A percentile compares a stretch with the other conserved stretches of the same genome.
These are phyloP conservation scores for Scyliorhinus canicula DNA, from an alignment of 2,797 vertebrate species.

Conservation along the genomic window DNA sequence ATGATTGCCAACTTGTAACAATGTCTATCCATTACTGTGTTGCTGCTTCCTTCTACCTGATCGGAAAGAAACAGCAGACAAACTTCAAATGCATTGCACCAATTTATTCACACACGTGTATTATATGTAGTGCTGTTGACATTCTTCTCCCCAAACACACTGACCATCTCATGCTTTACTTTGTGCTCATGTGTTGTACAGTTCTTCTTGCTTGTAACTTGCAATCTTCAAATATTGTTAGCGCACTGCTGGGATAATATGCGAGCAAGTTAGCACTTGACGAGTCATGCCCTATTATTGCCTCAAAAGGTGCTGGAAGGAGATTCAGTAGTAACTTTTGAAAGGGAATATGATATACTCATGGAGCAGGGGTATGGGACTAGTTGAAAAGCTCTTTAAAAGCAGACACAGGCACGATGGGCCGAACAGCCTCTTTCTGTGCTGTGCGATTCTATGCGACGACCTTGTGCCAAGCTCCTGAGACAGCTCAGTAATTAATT, in stretches of 20 bases:
- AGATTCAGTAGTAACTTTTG: neutral
- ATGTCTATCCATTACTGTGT: neutral
- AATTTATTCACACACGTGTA: neutral
- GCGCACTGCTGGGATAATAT: neutral
- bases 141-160: neutral
- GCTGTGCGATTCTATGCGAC: neutral
- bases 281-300: neutral
- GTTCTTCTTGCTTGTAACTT: neutral
- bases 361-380: no score
- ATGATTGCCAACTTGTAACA: neutral
- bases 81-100: neutral
- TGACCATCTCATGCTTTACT: neutral
- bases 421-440: neutral
- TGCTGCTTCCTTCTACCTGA: neutral
- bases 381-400: neutral
- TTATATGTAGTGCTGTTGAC: neutral
- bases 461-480: neutral
- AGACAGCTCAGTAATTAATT: neutral
- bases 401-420: neutral
- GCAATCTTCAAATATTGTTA: neutral
- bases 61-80: neutral
- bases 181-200: neutral
- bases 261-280: neutral
- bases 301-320: neutral
- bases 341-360: neutral